Percentiles rank a stretch among this genome's conserved stretches.
Conservation (phyloP, 2,797 vertebrate species). For the Pseudochromis fuscus region DNA sequence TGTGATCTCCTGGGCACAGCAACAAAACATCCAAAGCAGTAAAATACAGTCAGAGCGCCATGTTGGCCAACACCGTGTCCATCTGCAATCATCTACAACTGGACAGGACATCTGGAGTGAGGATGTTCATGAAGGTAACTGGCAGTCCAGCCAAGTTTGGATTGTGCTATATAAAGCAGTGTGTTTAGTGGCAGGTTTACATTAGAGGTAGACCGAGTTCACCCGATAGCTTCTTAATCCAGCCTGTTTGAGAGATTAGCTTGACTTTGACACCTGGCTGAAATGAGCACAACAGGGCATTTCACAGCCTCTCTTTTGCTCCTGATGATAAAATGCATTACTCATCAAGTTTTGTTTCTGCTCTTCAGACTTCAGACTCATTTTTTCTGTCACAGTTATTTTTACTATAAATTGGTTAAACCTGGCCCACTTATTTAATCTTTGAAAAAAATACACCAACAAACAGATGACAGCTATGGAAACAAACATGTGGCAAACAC, state of each 20-base stretch:
- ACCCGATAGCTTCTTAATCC: slow-evolving; percentile 62
- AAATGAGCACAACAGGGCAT: slow-evolving; percentile 35
- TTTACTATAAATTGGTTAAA: background rate
- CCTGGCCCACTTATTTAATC: background rate
- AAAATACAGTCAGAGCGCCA: background rate
- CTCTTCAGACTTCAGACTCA: background rate
- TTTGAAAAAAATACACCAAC: background rate
- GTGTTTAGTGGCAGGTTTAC: slow-evolving; percentile 42
- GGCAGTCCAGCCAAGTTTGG: background rate
- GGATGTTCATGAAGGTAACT: background rate
- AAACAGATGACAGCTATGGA: background rate
- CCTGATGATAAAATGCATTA: background rate
- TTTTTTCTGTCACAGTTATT: background rate
- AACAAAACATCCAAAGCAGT: slow-evolving; percentile 36
- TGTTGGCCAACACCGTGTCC: background rate
- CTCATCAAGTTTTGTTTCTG: background rate
- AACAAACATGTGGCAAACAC: background rate
- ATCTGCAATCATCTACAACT: slow-evolving; percentile 11
- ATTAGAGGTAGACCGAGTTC: slow-evolving; percentile 45
- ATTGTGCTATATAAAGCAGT: slow-evolving; percentile 9
- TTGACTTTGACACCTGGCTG: slow-evolving; percentile 52
- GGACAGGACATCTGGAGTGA: slow-evolving; percentile 9
- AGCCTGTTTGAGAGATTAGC: slow-evolving; percentile 61
- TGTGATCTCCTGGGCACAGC: background rate
- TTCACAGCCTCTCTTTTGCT: slow-evolving; percentile 27